Evolutionary conservation across 2,888 invertebrate species (phyloP), one percentile per base, ranked within the genome.

Genomic region (Apoderus coryli): DNA sequence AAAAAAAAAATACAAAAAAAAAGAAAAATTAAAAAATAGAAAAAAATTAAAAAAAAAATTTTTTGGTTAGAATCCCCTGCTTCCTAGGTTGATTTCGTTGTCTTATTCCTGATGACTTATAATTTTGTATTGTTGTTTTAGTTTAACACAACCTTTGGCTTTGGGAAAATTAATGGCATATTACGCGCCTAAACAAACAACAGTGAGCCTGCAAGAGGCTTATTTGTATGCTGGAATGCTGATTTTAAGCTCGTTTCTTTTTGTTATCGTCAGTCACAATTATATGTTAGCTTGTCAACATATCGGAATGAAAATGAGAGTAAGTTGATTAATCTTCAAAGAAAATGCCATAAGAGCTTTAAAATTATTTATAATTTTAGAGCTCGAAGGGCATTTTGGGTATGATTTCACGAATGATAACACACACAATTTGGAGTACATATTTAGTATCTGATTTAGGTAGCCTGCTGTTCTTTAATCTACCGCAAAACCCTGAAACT

Each of bases 271-370:
- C 3, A 41, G 37, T 10, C 56, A 95, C 59, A 84, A 84, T 0
- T 88, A 84, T 52, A 85, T 90, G 74, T 73, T 89, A 65, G 77
- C 75, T n/a, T 71, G 81, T 10, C 64, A 80, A 28, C 77, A 82
- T 47, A 35, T 49, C 4, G 88, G 89, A 29, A 81, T 86, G 81
- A 74, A 80, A 57, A 69, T 84, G 50, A 63, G 88, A n/a, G 70
- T n/a, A n/a, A n/a, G n/a, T n/a, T n/a, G n/a, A n/a, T n/a, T 88
- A 1, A 81, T 82, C 1, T 76, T 78, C 48, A n/a, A n/a, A n/a
- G n/a, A n/a, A n/a, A n/a, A n/a, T n/a, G n/a, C n/a, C n/a, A n/a
- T n/a, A n/a, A n/a, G n/a, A n/a, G n/a, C n/a, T n/a, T n/a, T n/a
- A n/a, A n/a, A n/a, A n/a, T n/a, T n/a, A n/a, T n/a, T n/a, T n/a